phyloP scores from a whole-genome alignment of 2,888 invertebrate genomes.

The Pristionchus maxplancki region DNA sequence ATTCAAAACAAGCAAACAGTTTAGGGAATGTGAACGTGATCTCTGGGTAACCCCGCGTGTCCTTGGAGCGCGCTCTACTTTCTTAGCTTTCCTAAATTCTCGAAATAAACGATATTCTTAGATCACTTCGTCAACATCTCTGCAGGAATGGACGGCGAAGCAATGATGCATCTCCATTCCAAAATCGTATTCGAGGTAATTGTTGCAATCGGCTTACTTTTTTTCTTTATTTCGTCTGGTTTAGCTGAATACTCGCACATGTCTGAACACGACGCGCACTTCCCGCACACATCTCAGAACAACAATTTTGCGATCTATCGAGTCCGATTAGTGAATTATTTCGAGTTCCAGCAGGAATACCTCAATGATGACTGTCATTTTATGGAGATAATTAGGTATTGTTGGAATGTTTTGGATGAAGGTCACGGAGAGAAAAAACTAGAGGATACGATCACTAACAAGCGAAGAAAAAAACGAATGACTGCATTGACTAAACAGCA shows the following conservation, averaged over 20 bases:
- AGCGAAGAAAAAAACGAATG: no score
- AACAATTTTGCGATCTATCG: background rate
- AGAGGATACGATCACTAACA: no score
- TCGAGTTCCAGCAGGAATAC: background rate
- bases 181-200: slow-evolving; percentile 50
- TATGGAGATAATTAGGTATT: background rate
- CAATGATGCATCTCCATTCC: slow-evolving; percentile 46
- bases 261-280: background rate
- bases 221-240: background rate
- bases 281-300: background rate
- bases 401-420: background rate
- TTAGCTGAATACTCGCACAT: background rate
- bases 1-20: background rate
- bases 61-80: background rate
- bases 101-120: background rate
- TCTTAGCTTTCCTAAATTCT: background rate
- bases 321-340: background rate
- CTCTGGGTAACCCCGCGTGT: background rate
- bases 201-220: background rate
- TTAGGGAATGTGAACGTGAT: background rate
- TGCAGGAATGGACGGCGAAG: slow-evolving; percentile 41
- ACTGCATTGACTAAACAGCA: no score
- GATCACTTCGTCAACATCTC: slow-evolving; percentile 51
- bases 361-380: background rate
- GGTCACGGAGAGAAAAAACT: no score